Base-by-base conservation (phyloP, 2,113 vertebrate genomes). In the Callocephalon fimbriatum region DNA sequence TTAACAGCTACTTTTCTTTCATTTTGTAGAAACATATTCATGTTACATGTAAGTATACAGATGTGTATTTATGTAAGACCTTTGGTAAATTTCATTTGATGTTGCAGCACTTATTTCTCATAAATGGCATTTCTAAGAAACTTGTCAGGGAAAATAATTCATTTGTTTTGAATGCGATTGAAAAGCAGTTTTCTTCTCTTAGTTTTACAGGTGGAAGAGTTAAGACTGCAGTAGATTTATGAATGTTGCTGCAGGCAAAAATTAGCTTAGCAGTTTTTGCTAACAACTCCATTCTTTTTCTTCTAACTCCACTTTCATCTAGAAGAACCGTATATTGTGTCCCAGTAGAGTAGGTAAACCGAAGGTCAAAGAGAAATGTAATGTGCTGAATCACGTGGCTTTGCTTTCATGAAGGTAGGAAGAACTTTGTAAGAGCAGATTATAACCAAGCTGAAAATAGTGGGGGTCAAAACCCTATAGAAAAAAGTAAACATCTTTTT, bases 191-290 rank as follows among this genome's bases (percentile, higher is more conserved):
- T 88, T 58, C 50, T 77, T 90, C 10, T 37, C 42, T 68, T 71
- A 62, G 42, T 76, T 93, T 93, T 86, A 48, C 70, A 68, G 62
- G 70, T 79, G 74, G 61, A 91, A 85, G 56, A 75, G 66, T 79
- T 92, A 94, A 96, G 78, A 56, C 48, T 88, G 66, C 23, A 56
- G 47, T 84, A 92, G 56, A 78, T 94, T 85, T 93, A 87, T 85
- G 74, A 78, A 85, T 1, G 6, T 88, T 72, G 66, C 66, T 63
- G 26, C 51, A 76, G 81, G 62, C 74, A 93, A 75, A 93, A 92
- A 97, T 95, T 94, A 96, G 78, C 81, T 92, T 88, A 79, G 81
- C 35, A 44, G 56, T 51, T 97, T 86, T 94, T 96, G 51, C 53
- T 72, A 94, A 85, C 61, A 85, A 22, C 62, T 54, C 85, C 35